Evolutionary conservation across 2,888 invertebrate genomes (phyloP).

Genomic region (Patella depressa): DNA sequence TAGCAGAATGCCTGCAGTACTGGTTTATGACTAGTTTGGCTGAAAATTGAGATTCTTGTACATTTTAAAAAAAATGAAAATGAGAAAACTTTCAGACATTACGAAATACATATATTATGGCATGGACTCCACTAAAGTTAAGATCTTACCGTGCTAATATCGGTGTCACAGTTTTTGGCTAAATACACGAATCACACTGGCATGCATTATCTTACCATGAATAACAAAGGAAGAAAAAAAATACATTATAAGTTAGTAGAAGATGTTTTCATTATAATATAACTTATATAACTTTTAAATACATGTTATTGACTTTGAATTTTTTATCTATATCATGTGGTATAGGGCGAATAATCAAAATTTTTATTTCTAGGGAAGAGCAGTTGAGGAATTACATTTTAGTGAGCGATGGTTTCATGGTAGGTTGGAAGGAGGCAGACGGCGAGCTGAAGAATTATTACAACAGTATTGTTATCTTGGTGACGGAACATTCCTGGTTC

Average conservation of each 20-base stretch:
- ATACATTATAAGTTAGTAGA: no score
- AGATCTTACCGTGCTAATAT: no score
- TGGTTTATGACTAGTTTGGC: conserved; percentile 6
- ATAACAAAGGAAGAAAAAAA: no score
- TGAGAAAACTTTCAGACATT: no score
- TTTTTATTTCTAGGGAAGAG: conserved; percentile 40
- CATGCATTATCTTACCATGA: no score
- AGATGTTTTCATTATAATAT: neutral
- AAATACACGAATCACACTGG: no score
- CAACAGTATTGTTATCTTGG: conserved; percentile 56
- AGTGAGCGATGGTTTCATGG: conserved; percentile 66
- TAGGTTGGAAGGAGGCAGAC: conserved; percentile 56
- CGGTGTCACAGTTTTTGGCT: no score
- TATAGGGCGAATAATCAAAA: neutral
- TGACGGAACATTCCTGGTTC: conserved; percentile 75
- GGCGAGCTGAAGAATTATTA: conserved; percentile 53
- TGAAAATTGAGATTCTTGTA: neutral
- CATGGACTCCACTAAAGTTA: no score
- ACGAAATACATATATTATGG: no score
- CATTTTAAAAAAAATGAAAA: neutral
- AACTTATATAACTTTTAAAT: neutral
- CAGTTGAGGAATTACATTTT: conserved; percentile 62
- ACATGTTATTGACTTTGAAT: no score
- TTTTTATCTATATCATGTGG: no score
- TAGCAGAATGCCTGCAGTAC: conserved; percentile 12